Percentiles rank a stretch among this genome's conserved stretches.
These are phyloP conservation scores for Macrophya alboannulata DNA, from an alignment of 2,888 invertebrate genomes.

Conservation along the genomic window DNA sequence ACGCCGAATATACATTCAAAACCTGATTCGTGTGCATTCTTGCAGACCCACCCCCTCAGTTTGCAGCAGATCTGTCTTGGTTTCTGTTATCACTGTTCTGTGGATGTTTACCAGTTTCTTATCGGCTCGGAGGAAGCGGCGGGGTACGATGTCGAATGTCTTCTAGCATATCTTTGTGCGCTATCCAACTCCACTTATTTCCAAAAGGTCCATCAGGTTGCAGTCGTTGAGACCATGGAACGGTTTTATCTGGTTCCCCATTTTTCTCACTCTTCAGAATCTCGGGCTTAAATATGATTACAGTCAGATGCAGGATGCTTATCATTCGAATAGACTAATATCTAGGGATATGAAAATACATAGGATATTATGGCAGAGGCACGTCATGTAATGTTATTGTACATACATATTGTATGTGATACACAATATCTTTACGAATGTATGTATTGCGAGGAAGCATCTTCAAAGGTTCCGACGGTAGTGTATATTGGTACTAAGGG, in stretches of 20 bases:
- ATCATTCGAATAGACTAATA: slow-evolving; percentile 41
- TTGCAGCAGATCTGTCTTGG: not conserved
- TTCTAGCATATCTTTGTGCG: not conserved
- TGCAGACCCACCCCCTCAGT: slow-evolving; percentile 37
- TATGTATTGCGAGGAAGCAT: not conserved
- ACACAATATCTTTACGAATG: slow-evolving; percentile 18
- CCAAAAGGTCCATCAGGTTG: not conserved
- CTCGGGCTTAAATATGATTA: slow-evolving; percentile 24
- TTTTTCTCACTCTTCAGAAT: not conserved
- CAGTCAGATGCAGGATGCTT: slow-evolving; percentile 31
- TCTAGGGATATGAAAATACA: slow-evolving; percentile 53
- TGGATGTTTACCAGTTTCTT: slow-evolving; percentile 43
- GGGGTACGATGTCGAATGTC: slow-evolving; percentile 1
- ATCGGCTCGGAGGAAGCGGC: not conserved
- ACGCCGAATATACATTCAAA: slow-evolving; percentile 43
- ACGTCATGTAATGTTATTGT: not conserved
- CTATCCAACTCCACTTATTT: slow-evolving; percentile 12
- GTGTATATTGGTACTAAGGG: slow-evolving; percentile 43
- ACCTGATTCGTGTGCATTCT: slow-evolving; percentile 42
- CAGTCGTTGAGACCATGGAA: not conserved
- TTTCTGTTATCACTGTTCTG: slow-evolving; percentile 34
- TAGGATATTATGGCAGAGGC: slow-evolving; percentile 40
- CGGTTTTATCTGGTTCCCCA: not conserved
- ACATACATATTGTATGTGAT: slow-evolving; percentile 21
- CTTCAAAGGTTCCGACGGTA: slow-evolving; percentile 48